These are phyloP conservation scores for Girardinichthys multiradiatus DNA, from an alignment of 2,113 vertebrate species.

Conservation along the genomic window DNA sequence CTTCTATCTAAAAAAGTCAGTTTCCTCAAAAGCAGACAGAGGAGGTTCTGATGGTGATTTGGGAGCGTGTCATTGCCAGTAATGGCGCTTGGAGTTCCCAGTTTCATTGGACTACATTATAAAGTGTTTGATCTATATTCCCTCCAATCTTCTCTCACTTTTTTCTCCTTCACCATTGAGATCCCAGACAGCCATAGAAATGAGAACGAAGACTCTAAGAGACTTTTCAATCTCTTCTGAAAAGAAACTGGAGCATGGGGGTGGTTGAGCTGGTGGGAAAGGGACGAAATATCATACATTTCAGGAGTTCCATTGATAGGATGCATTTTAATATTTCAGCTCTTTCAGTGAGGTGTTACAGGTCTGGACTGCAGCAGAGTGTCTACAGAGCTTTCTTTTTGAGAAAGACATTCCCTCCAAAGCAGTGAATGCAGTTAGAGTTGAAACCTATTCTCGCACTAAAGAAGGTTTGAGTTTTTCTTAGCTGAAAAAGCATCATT, in stretches of 20 bases:
- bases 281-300: slow-evolving; percentile 65
- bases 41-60: slow-evolving; percentile 71
- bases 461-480: slow-evolving; percentile 35
- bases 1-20: slow-evolving; percentile 47
- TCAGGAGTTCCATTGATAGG: slow-evolving; percentile 52
- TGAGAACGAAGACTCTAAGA: slow-evolving; percentile 65
- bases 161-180: slow-evolving; percentile 40
- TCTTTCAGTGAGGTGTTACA: slow-evolving; percentile 47
- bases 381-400: slow-evolving; percentile 28
- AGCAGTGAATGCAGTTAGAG: slow-evolving; percentile 29
- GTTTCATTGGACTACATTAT: slow-evolving; percentile 72
- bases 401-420: slow-evolving; percentile 30
- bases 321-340: slow-evolving; percentile 67
- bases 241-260: slow-evolving; percentile 66
- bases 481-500: slow-evolving; percentile 12
- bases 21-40: slow-evolving; percentile 73
- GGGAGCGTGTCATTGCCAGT: slow-evolving; percentile 72
- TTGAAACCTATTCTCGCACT: slow-evolving; percentile 36
- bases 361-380: slow-evolving; percentile 43
- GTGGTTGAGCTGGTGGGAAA: slow-evolving; percentile 41
- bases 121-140: slow-evolving; percentile 75
- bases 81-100: slow-evolving; percentile 70
- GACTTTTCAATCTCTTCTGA: slow-evolving; percentile 74
- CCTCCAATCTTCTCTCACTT: slow-evolving; percentile 34
- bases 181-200: slow-evolving; percentile 75